phyloP scores from a whole-genome alignment of 53 echinoderm and acorn worm species.

The Glandiceps talaboti region DNA sequence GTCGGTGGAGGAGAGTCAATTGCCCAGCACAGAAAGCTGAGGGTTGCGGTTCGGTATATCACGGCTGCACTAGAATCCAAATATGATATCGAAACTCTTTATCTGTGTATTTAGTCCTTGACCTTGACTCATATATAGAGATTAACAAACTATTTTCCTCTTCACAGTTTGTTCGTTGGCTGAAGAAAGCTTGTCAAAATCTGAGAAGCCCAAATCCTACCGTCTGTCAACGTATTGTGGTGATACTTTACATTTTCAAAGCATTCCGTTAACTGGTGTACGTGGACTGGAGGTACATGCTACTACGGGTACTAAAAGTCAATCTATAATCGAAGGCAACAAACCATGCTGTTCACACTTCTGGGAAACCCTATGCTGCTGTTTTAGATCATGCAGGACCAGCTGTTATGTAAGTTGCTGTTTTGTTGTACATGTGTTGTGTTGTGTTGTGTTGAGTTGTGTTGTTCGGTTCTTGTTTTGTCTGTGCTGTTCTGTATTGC shows the following conservation, averaged over 20 bases:
- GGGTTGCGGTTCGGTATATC: too few relatives aligned
- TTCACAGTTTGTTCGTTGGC: constrained; percentile 17
- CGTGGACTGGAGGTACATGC: constrained; percentile 16
- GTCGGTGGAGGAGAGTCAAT: too few relatives aligned
- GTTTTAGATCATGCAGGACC: background rate
- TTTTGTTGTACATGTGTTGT: too few relatives aligned
- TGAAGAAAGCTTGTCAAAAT: background rate
- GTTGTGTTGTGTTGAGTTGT: too few relatives aligned
- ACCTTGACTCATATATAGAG: constrained; percentile 6
- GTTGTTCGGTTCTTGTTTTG: too few relatives aligned
- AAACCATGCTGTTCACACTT: background rate
- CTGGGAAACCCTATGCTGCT: background rate
- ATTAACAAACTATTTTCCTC: constrained; percentile 2
- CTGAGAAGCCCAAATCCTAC: background rate
- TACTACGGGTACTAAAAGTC: background rate
- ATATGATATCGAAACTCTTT: too few relatives aligned
- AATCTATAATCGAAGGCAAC: background rate
- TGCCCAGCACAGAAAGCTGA: too few relatives aligned
- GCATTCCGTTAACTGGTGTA: constrained; percentile 27
- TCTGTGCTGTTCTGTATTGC: too few relatives aligned
- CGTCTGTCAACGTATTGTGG: background rate
- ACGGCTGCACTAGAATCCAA: too few relatives aligned
- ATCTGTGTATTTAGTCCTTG: too few relatives aligned
- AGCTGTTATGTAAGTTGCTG: background rate
- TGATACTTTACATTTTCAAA: constrained; percentile 26